Evolutionary conservation across 2,888 invertebrate species (phyloP).

Genomic region (Andrena bicolor): DNA sequence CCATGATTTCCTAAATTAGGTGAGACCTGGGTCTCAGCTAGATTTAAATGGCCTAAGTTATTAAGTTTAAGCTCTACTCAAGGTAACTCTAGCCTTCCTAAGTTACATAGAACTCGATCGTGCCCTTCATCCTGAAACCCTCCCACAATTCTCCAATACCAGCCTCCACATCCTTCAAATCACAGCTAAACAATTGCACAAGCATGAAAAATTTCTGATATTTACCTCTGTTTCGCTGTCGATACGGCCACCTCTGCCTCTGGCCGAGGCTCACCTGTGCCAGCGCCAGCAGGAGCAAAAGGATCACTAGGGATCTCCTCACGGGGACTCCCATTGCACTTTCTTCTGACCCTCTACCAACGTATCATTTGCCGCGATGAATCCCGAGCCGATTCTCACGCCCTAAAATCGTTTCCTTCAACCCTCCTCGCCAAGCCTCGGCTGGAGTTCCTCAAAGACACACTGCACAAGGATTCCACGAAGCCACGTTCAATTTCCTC

Average conservation of each 20-base stretch:
- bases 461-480: not conserved
- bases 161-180: too few species aligned
- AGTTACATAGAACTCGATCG: too few species aligned
- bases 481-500: constrained; percentile 15
- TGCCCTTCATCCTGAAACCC: too few species aligned
- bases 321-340: constrained; percentile 72
- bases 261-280: constrained; percentile 62
- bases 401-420: not conserved
- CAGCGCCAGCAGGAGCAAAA: constrained; percentile 67
- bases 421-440: not conserved
- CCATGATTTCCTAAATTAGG: too few species aligned
- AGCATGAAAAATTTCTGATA: constrained; percentile 28
- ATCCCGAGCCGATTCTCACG: constrained; percentile 12
- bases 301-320: constrained; percentile 65
- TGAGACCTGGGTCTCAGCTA: too few species aligned
- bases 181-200: not conserved
- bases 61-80: too few species aligned
- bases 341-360: constrained; percentile 47
- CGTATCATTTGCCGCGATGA: constrained; percentile 63
- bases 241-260: constrained; percentile 61
- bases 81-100: too few species aligned
- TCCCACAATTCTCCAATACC: too few species aligned
- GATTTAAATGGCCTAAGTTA: too few species aligned
- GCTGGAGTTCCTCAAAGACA: constrained; percentile 1
- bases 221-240: constrained; percentile 72